phyloP scores from a whole-genome alignment of 2,888 invertebrate genomes.

The Calameuta idolon region DNA sequence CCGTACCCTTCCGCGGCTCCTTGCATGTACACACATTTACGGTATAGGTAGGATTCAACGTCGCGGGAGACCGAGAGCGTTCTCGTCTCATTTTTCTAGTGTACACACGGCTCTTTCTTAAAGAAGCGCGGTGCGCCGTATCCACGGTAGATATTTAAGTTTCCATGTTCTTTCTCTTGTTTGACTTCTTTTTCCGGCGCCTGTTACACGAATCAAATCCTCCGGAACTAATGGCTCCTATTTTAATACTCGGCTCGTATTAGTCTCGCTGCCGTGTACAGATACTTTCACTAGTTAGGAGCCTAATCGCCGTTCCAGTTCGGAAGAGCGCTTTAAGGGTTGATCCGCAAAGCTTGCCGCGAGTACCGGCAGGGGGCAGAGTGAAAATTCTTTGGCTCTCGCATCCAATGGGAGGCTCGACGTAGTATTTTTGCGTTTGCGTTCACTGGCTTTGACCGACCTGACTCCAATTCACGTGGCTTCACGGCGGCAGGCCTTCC shows the following conservation, averaged over 20 bases:
- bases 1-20: neutral
- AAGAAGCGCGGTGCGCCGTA: neutral
- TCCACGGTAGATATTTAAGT: neutral
- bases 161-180: neutral
- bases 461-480: slow-evolving; percentile 43
- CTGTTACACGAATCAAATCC: slow-evolving; percentile 36
- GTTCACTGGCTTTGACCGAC: slow-evolving; percentile 25
- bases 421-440: slow-evolving; percentile 50
- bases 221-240: slow-evolving; percentile 44
- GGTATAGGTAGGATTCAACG: neutral
- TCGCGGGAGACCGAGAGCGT: neutral
- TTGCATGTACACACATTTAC: neutral
- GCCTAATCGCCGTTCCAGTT: neutral
- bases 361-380: neutral
- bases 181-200: neutral
- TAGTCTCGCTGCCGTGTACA: neutral
- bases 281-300: neutral
- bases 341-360: neutral
- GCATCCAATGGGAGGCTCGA: slow-evolving; percentile 39
- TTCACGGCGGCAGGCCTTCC: slow-evolving; percentile 24
- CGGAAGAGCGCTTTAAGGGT: neutral
- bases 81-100: neutral
- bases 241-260: neutral
- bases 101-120: neutral
- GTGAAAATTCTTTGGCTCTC: slow-evolving; percentile 18